Evolutionary conservation across 2,113 vertebrate species (phyloP).

Genomic region (human (Homo sapiens)): GRCh38 chr18:43436001-43436500

Average conservation of each 20-base stretch:
- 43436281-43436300: background rate
- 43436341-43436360: background rate
- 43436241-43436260: background rate
- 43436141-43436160: background rate
- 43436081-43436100: background rate
- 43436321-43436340: background rate
- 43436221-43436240: background rate
- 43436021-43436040: background rate
- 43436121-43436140: background rate
- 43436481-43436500: background rate
- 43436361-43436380: background rate
- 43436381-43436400: background rate
- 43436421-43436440: background rate
- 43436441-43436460: background rate
- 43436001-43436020: background rate
- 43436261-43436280: background rate
- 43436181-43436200: background rate
- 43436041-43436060: background rate
- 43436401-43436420: background rate
- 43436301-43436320: background rate
- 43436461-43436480: background rate
- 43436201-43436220: background rate
- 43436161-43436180: background rate
- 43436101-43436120: background rate
- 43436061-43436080: background rate